Conservation (phyloP, 2,888 invertebrate species). For the Drosophila mimica region DNA sequence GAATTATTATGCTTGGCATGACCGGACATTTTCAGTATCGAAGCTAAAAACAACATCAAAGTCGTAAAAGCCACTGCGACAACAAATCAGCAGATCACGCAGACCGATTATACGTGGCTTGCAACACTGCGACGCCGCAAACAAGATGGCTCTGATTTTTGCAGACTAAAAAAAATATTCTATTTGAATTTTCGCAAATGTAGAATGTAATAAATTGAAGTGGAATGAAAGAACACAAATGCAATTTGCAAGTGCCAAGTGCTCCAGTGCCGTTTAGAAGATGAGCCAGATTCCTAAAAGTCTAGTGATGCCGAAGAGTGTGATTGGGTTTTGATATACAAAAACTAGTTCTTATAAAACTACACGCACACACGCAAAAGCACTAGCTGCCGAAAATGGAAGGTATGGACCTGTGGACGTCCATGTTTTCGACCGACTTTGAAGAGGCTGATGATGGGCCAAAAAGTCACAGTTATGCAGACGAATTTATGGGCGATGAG, state of each 20-base stretch:
- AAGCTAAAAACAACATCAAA: slow-evolving; percentile 4
- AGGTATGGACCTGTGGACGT: slow-evolving; percentile 80
- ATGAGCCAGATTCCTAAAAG: slow-evolving; percentile 10
- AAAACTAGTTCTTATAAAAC: slow-evolving; percentile 72
- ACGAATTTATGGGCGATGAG: slow-evolving; percentile 54
- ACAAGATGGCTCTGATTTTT: slow-evolving; percentile 76
- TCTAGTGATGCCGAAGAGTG: slow-evolving; percentile 29
- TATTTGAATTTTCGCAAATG: slow-evolving; percentile 45
- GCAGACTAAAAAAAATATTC: slow-evolving; percentile 58
- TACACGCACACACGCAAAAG: slow-evolving; percentile 40
- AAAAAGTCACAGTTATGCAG: slow-evolving; percentile 35
- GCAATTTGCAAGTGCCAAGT: slow-evolving; percentile 13
- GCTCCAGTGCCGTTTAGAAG: slow-evolving; percentile 12
- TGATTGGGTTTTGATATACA: slow-evolving; percentile 57
- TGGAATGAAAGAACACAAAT: slow-evolving; percentile 31
- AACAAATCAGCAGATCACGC: slow-evolving; percentile 31
- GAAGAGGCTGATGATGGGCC: slow-evolving; percentile 53
- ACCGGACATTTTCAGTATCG: slow-evolving; percentile 15
- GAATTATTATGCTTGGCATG: slow-evolving; percentile 47
- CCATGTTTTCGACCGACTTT: slow-evolving; percentile 79
- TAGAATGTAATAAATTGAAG: slow-evolving; percentile 14
- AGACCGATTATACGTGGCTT: slow-evolving; percentile 37
- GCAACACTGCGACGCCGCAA: slow-evolving; percentile 64
- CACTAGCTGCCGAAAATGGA: slow-evolving; percentile 69
- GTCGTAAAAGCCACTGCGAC: slow-evolving; percentile 8